phyloP scores from a whole-genome alignment of 37 sponge, comb jelly and placozoan genomes.

The Trichoplax adhaerens region DNA sequence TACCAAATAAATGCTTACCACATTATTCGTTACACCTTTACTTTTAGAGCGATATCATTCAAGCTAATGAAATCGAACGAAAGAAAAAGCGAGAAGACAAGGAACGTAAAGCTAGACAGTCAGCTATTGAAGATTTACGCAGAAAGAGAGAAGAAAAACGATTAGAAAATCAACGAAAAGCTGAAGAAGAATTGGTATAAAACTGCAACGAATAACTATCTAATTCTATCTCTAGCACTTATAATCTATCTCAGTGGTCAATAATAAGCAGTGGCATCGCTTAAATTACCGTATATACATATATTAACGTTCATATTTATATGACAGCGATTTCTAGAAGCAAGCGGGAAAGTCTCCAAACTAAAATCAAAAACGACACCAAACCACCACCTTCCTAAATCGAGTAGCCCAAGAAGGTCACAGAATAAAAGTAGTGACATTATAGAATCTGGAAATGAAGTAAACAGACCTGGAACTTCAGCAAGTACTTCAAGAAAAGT shows the following conservation, averaged over 20 bases:
- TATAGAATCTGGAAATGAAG: too few relatives aligned
- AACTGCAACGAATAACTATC: background rate
- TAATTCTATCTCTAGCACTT: background rate
- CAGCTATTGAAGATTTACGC: constrained; percentile 51
- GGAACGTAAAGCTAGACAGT: constrained; percentile 28
- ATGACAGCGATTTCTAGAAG: constrained; percentile 19
- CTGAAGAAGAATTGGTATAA: constrained; percentile 41
- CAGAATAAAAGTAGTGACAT: too few relatives aligned
- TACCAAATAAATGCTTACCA: background rate
- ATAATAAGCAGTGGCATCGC: too few relatives aligned
- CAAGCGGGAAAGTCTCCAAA: constrained; percentile 26
- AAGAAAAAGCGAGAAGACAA: constrained; percentile 20
- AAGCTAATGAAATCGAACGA: constrained; percentile 12
- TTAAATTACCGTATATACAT: constrained; percentile 1
- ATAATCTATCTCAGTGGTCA: background rate
- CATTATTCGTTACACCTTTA: background rate
- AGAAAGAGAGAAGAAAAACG: constrained; percentile 67
- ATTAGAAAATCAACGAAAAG: constrained; percentile 26
- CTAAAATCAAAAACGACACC: background rate
- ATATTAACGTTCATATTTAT: constrained; percentile 6
- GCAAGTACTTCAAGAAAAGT: too few relatives aligned
- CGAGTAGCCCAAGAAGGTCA: too few relatives aligned
- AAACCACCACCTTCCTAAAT: too few relatives aligned
- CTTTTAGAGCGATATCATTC: background rate
- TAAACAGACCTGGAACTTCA: too few relatives aligned